Evolutionary conservation across 2,888 invertebrate genomes (phyloP), one percentile per base, ranked within the genome.

Genomic region (Acanthacorydalis orientalis): DNA sequence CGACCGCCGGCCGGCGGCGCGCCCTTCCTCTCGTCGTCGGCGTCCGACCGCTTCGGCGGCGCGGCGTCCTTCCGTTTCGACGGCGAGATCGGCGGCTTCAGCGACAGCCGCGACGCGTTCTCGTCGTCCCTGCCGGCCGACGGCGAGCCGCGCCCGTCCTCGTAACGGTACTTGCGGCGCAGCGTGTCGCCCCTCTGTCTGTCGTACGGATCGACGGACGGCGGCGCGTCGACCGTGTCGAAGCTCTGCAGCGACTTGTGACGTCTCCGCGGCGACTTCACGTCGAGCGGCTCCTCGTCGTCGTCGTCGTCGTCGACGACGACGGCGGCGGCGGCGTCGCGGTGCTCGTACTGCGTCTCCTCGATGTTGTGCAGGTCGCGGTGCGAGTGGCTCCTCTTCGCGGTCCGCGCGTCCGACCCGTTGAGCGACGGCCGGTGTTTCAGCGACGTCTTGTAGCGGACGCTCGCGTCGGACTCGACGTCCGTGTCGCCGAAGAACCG

Each of bases 401-500:
- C 73, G 56, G 82, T 82, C 0, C 81, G 82, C 58, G 82, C 83
- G 0, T 82, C 81, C 55, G 81, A 81, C 61, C 77, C 77, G 55
- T 76, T 78, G 1, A 73, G 74, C 0, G 68, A 68, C 12, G 45
- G 35, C 14, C 35, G 35, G 8, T 23, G 11, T 35, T 33, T 45
- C n/a, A 15, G 35, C 11, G 14, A 15, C 16, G 14, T 37, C 15
- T 16, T 35, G 9, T 33, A 14, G 2, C 35, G 34, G 31, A 41
- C 33, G 54, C 50, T 53, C 58, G 61, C 23, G 55, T 53, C 78
- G 10, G 85, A 84, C 57, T 87, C 86, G 50, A 74, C 71, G 60
- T 87, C 86, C 9, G 86, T 86, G 64, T 87, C 86, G 15, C 86
- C 87, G 64, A 87, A 87, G 70, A 86, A 87, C 44, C 87, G 77